These are phyloP conservation scores for Piaya cayana DNA, from an alignment of 2,113 vertebrate genomes.

Conservation along the genomic window DNA sequence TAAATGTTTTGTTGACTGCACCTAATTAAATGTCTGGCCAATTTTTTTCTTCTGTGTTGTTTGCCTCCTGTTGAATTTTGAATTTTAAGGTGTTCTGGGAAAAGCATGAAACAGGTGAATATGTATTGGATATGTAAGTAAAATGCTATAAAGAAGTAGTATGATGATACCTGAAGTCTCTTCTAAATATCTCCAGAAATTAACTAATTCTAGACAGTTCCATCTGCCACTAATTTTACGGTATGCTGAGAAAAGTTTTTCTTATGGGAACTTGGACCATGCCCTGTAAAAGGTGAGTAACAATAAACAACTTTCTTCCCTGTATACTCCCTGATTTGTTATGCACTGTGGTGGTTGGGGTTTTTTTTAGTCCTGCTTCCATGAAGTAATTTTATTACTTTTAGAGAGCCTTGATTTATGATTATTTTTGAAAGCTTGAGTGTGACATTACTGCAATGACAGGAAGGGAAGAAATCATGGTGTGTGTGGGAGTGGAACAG, in stretches of 20 bases:
- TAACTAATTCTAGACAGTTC: background rate
- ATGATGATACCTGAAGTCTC: background rate
- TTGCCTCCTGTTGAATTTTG: background rate
- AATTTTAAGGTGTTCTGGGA: background rate
- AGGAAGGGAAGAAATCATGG: background rate
- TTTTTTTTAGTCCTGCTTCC: background rate
- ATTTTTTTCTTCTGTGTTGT: background rate
- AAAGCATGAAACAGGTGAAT: background rate
- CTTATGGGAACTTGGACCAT: background rate
- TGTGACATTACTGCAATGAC: background rate
- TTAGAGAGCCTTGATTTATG: background rate
- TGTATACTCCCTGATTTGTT: background rate
- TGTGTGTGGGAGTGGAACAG: background rate
- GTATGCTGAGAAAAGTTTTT: background rate
- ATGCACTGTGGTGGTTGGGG: background rate
- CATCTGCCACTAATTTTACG: background rate
- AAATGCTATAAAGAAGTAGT: background rate
- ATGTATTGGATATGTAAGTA: background rate
- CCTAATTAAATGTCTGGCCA: constrained; percentile 8
- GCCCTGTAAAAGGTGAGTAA: background rate
- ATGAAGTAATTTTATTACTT: background rate
- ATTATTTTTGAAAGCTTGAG: constrained; percentile 11
- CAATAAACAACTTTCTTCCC: background rate
- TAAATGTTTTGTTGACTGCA: constrained; percentile 23
- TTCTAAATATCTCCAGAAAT: background rate